Percentiles rank a stretch among this genome's conserved stretches.
phyloP scores from a whole-genome alignment of 2,888 invertebrate species.

The Hoplodrina blanda region DNA sequence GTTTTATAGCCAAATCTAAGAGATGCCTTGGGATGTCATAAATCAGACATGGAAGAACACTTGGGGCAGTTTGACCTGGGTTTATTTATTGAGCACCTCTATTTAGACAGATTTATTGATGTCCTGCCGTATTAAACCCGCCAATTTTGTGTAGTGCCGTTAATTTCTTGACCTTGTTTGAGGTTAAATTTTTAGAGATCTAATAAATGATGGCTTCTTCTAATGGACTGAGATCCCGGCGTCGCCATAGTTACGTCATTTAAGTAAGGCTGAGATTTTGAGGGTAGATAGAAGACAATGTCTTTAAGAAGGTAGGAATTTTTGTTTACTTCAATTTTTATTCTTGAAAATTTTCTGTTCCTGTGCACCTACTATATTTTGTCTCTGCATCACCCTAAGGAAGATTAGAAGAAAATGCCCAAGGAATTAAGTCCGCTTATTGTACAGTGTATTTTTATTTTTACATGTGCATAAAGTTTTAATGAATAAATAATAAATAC shows the following conservation, averaged over 20 bases:
- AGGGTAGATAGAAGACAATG: neutral
- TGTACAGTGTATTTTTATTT: too few relatives aligned
- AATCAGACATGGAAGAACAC: constrained; percentile 53
- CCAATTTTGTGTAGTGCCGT: constrained; percentile 21
- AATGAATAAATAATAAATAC: too few relatives aligned
- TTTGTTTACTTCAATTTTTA: too few relatives aligned
- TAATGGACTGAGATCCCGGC: neutral
- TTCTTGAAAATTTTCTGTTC: too few relatives aligned
- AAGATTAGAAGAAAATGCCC: too few relatives aligned
- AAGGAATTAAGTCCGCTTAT: too few relatives aligned
- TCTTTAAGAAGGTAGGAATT: neutral
- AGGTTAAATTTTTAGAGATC: neutral
- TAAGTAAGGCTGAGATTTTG: too few relatives aligned
- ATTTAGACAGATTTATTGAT: constrained; percentile 55
- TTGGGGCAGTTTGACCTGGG: constrained; percentile 46
- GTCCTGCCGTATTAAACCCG: constrained; percentile 20
- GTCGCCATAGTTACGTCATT: neutral
- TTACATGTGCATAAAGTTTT: too few relatives aligned
- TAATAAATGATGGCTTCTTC: neutral
- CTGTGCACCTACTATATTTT: too few relatives aligned
- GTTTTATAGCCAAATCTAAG: constrained; percentile 52
- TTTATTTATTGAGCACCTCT: constrained; percentile 54
- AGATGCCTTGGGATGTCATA: constrained; percentile 48
- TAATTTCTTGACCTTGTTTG: constrained; percentile 8
- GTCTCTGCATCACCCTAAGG: too few relatives aligned